These are phyloP conservation scores for Hermetia illucens DNA, from an alignment of 1,140 invertebrate genomes.

Conservation along the genomic window DNA sequence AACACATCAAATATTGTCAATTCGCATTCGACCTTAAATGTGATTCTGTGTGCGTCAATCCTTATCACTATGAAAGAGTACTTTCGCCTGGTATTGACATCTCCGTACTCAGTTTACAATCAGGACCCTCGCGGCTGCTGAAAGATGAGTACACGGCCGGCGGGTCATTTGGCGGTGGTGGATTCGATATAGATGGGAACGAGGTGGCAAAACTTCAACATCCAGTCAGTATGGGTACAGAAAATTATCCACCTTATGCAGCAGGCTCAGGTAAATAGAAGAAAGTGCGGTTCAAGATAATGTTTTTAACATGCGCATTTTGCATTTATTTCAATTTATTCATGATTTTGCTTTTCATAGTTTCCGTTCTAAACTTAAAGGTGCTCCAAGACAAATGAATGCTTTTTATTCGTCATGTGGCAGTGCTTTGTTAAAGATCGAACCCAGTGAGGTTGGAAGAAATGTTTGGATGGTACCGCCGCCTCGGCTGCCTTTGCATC, in stretches of 20 bases:
- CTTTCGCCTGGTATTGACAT: constrained; percentile 95
- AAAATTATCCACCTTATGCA: constrained; percentile 6
- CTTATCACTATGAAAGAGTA: constrained; percentile 98
- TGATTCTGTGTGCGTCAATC: constrained; percentile 97
- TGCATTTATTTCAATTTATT: constrained; percentile 8
- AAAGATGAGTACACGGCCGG: constrained; percentile 77
- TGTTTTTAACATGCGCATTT: constrained; percentile 1
- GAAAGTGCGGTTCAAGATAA: background rate
- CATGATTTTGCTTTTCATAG: constrained; percentile 8
- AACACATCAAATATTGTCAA: constrained; percentile 94
- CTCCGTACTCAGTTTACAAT: constrained; percentile 70
- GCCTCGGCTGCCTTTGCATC: constrained; percentile 15
- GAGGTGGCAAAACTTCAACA: constrained; percentile 65
- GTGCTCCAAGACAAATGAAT: constrained; percentile 34
- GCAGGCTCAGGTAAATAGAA: background rate
- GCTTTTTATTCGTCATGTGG: constrained; percentile 32
- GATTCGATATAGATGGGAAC: constrained; percentile 64
- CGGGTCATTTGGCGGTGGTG: constrained; percentile 36
- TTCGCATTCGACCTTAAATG: constrained; percentile 87
- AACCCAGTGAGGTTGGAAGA: constrained; percentile 23
- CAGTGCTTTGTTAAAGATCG: constrained; percentile 31
- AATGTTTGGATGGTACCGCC: constrained; percentile 25
- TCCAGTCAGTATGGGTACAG: constrained; percentile 37
- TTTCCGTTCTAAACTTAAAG: constrained; percentile 15
- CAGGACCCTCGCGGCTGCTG: constrained; percentile 50